These are phyloP conservation scores for Pegea sp. DNA, from an alignment of 23 tunicate species.

Conservation along the genomic window DNA sequence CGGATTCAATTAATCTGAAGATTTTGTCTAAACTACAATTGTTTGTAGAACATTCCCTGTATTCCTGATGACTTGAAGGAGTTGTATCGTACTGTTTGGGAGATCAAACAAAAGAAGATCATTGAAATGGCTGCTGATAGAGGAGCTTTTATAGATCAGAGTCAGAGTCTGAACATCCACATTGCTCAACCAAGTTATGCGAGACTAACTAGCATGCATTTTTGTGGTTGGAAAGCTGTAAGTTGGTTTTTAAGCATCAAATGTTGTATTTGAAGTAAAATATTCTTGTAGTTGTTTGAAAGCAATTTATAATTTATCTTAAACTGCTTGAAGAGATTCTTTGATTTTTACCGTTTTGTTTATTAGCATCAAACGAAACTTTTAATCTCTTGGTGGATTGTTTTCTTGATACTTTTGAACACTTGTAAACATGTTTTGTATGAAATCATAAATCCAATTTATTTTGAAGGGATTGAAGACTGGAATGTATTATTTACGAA, in stretches of 20 bases:
- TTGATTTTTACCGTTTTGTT: no score
- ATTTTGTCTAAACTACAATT: background rate
- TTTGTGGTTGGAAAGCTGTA: conserved; percentile 91
- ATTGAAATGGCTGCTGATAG: conserved; percentile 98
- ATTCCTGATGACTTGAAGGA: conserved; percentile 59
- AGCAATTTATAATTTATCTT: background rate
- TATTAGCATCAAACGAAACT: no score
- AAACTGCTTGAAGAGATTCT: background rate
- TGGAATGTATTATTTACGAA: conserved; percentile 93
- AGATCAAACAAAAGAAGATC: conserved; percentile 88
- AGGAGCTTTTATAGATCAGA: conserved; percentile 84
- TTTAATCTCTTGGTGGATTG: no score
- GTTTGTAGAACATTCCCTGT: conserved; percentile 46
- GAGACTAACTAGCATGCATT: conserved; percentile 96
- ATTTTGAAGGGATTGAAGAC: conserved; percentile 74
- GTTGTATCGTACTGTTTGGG: conserved; percentile 95
- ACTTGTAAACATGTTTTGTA: no score
- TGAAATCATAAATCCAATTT: background rate
- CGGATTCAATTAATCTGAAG: background rate
- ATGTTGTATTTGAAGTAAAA: background rate
- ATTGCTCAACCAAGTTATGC: conserved; percentile 90
- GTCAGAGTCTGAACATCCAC: conserved; percentile 94
- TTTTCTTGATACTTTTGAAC: no score
- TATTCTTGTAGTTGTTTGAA: background rate
- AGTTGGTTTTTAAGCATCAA: background rate